Percentiles rank a stretch among this genome's conserved stretches.
Conservation (phyloP, 2,113 vertebrate species). For the Cyphomyrus discorhynchus region DNA sequence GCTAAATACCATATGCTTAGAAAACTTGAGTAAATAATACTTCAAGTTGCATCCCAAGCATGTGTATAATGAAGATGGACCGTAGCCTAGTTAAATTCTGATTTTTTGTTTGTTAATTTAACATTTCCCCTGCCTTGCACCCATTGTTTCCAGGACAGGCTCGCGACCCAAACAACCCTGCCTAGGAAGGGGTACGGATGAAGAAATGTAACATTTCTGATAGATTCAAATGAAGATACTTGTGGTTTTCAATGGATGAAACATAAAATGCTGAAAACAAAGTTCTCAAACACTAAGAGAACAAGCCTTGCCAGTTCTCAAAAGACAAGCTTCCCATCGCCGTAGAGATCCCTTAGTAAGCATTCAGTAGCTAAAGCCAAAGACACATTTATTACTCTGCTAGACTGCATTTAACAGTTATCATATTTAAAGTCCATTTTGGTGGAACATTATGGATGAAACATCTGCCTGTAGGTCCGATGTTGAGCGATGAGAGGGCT, state of each 20-base stretch:
- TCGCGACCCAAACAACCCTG: neutral
- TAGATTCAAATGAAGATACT: neutral
- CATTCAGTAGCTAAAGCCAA: neutral
- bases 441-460: slow-evolving; percentile 38
- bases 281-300: neutral
- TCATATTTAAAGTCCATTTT: slow-evolving; percentile 30
- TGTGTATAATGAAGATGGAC: neutral
- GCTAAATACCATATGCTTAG: neutral
- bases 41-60: neutral
- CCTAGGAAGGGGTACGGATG: neutral
- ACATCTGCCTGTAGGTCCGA: neutral
- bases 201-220: neutral
- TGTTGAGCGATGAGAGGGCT: neutral
- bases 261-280: neutral
- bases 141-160: neutral
- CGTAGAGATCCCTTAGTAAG: neutral
- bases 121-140: neutral
- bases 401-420: slow-evolving; percentile 41
- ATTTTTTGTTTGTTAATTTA: neutral
- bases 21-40: neutral
- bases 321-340: neutral
- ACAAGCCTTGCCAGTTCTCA: neutral
- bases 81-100: neutral
- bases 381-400: neutral
- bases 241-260: neutral